Evolutionary conservation across 2,888 invertebrate genomes (phyloP).

Genomic region (Drosophila anomalipes): DNA sequence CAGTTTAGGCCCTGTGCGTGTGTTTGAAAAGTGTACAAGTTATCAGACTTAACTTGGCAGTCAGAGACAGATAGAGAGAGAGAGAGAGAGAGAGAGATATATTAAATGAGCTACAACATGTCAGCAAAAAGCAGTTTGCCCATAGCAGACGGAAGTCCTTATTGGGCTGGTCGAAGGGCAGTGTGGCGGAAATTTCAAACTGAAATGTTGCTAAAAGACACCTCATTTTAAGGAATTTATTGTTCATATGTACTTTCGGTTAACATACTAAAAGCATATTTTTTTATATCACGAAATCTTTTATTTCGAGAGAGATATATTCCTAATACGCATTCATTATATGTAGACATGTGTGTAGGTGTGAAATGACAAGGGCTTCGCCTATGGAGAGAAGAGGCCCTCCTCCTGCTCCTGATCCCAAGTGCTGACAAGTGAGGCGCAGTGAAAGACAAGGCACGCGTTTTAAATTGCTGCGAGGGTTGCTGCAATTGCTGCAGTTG

Average conservation of each 20-base stretch:
- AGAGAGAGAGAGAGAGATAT: constrained; percentile 13
- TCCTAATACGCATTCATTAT: background rate
- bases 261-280: background rate
- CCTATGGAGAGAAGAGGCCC: background rate
- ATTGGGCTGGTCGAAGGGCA: constrained; percentile 16
- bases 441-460: constrained; percentile 64
- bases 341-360: constrained; percentile 24
- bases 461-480: constrained; percentile 29
- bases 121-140: constrained; percentile 25
- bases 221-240: background rate
- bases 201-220: background rate
- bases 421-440: constrained; percentile 47
- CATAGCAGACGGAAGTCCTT: constrained; percentile 49
- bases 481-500: constrained; percentile 24
- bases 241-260: background rate
- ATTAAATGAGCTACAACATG: background rate
- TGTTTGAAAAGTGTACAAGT: constrained; percentile 28
- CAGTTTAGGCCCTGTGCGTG: constrained; percentile 37
- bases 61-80: constrained; percentile 31
- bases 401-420: constrained; percentile 10
- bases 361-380: constrained; percentile 53
- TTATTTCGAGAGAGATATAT: background rate
- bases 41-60: constrained; percentile 35
- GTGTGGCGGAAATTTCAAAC: constrained; percentile 9
- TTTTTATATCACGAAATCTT: background rate